A percentile compares a stretch with the other conserved stretches of the same genome.
Conservation (phyloP, 2,113 vertebrate species). For the Boulengeromyrus knoepffleri region DNA sequence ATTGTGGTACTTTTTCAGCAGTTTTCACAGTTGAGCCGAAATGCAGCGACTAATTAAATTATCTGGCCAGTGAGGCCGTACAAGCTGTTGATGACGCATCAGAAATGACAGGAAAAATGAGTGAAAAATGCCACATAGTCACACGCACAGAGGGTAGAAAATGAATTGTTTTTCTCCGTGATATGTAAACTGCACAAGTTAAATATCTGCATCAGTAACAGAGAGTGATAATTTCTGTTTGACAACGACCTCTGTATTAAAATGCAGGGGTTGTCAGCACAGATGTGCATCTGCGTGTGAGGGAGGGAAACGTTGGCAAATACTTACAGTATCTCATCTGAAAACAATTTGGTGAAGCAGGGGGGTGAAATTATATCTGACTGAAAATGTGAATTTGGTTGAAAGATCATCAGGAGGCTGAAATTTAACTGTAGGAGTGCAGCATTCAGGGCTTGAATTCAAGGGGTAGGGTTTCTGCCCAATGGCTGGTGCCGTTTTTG, state of each 20-base stretch:
- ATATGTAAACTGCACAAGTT: background rate
- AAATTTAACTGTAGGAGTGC: background rate
- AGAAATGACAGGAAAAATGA: background rate
- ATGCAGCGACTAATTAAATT: background rate
- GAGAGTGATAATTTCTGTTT: background rate
- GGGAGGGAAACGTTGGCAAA: background rate
- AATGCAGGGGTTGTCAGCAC: background rate
- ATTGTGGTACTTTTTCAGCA: background rate
- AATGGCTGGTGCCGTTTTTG: background rate
- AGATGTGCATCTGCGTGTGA: background rate
- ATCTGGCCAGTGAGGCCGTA: background rate
- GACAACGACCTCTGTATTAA: background rate
- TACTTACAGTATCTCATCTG: conserved; percentile 9
- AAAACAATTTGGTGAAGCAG: conserved; percentile 10
- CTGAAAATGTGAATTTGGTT: background rate
- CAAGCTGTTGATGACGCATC: background rate
- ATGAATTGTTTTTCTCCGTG: background rate
- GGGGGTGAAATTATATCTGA: background rate
- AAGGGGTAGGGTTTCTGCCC: background rate
- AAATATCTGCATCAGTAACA: conserved; percentile 1
- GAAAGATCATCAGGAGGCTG: background rate
- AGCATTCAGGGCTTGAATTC: background rate
- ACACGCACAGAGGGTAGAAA: background rate
- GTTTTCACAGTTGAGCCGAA: background rate
- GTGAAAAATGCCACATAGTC: background rate